Evolutionary conservation across 2,888 invertebrate genomes (phyloP).

Genomic region (Mythimna pallens): DNA sequence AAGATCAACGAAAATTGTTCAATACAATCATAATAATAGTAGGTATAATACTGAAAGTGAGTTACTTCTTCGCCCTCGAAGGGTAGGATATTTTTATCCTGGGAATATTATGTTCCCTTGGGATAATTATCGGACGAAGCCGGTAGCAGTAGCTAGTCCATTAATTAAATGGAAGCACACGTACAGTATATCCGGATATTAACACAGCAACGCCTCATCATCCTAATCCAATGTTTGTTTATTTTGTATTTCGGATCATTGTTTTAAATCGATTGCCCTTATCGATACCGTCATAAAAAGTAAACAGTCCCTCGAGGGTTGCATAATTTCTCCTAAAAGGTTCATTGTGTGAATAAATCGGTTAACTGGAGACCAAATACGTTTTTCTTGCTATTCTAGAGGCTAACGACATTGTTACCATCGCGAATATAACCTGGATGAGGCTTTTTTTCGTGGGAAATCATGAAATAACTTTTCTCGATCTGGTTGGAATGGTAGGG

Average conservation of each 20-base stretch:
- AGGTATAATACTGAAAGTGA: no score
- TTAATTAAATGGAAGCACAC: background rate
- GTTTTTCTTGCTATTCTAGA: background rate
- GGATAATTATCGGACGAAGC: background rate
- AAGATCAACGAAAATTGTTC: no score
- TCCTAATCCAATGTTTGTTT: constrained; percentile 40
- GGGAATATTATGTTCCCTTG: no score
- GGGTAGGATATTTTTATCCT: no score
- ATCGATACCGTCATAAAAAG: constrained; percentile 42
- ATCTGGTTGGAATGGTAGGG: no score
- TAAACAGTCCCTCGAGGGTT: constrained; percentile 35
- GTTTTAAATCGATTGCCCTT: constrained; percentile 41
- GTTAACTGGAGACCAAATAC: background rate
- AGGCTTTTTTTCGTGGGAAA: background rate
- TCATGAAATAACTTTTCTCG: no score
- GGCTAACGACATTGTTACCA: background rate
- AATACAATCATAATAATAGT: no score
- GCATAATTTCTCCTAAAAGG: constrained; percentile 18
- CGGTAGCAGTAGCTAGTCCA: background rate
- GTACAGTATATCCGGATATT: background rate
- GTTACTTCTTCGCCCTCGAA: no score
- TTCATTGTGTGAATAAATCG: constrained; percentile 2
- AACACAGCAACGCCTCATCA: constrained; percentile 5
- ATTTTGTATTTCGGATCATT: constrained; percentile 41
- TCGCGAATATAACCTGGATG: background rate